Base-by-base conservation (phyloP, 2,797 vertebrate species). In the Cetoscarus ocellatus region DNA sequence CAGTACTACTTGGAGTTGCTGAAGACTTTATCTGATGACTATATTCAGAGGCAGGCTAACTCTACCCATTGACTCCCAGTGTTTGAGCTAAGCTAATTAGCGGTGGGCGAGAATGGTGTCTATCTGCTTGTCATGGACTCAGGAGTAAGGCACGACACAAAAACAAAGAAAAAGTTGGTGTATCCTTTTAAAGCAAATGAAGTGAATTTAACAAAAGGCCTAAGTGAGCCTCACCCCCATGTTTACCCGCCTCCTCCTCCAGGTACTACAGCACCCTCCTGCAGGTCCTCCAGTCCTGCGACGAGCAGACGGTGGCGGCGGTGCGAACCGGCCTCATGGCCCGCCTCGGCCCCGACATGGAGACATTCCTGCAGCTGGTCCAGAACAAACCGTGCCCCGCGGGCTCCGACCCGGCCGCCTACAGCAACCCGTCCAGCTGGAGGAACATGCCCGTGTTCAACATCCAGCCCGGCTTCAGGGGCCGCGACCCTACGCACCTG, bases 231-330 rank as follows among this genome's bases (percentile, higher is more conserved):
- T 27, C 27, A 27, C 27, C 27, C 27, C 27, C n/a, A n/a, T n/a
- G n/a, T 27, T 27, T 27, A 4, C 27, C 27, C 27, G 2, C 27
- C 27, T 27, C 27, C 18, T 51, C 8, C 7, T 50, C 3, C 92
- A 99, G 98, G 75, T 99, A 98, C 87, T 98, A 99, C 90, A 98
- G 93, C 94, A 97, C 95, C 3, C 95, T 98, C 54, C 91, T 98
- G 67, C 93, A 95, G 70, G 96, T 93, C 52, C 93, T 99, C 6
- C 67, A 97, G 93, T 91, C 94, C 43, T 99, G 98, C 0, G 97
- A 98, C 0, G 95, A 97, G 7, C 94, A 95, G 65, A 99, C 96
- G 0, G 97, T 98, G 59, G 91, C 81, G 57, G 87, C 92, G 40
- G 97, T 99, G 79, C 93, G 95, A 75, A 83, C 93, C 36, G 96